Conservation (phyloP, 2,113 vertebrate genomes). For the Entomyzon cyanotis region DNA sequence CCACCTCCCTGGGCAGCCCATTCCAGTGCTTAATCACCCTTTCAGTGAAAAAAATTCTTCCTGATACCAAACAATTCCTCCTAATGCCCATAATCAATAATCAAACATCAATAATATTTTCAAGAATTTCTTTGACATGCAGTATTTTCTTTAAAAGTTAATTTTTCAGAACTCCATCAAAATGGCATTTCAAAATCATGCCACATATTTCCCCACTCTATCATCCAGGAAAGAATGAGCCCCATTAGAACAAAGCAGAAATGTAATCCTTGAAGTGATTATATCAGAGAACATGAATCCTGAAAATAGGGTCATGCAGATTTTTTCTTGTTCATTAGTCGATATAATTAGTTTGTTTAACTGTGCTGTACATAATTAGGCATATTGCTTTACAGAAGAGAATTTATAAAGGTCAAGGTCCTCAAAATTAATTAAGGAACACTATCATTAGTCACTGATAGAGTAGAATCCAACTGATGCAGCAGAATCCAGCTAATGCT, state of each 20-base stretch:
- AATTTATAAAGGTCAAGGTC: conserved; percentile 63
- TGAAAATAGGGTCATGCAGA: conserved; percentile 50
- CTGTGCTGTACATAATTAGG: conserved; percentile 64
- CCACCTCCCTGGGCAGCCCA: neutral
- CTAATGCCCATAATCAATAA: neutral
- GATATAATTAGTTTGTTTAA: conserved; percentile 71
- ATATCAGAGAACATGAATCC: conserved; percentile 44
- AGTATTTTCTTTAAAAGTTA: neutral
- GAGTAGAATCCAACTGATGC: conserved; percentile 28
- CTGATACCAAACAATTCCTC: neutral
- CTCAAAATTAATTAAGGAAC: conserved; percentile 61
- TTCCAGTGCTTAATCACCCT: neutral
- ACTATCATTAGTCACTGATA: conserved; percentile 18
- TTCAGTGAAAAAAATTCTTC: neutral
- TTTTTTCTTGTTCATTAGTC: conserved; percentile 64
- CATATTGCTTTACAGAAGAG: conserved; percentile 63
- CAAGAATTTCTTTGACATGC: neutral
- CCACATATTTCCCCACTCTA: neutral
- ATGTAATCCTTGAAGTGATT: conserved; percentile 49
- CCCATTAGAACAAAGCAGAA: conserved; percentile 26
- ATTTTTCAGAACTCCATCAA: neutral
- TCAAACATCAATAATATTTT: neutral
- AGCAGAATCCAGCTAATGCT: conserved; percentile 2
- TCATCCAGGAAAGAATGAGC: conserved; percentile 15
- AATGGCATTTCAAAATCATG: neutral